phyloP scores from a whole-genome alignment of 1,140 invertebrate species.

The Drosophila lacertosa region DNA sequence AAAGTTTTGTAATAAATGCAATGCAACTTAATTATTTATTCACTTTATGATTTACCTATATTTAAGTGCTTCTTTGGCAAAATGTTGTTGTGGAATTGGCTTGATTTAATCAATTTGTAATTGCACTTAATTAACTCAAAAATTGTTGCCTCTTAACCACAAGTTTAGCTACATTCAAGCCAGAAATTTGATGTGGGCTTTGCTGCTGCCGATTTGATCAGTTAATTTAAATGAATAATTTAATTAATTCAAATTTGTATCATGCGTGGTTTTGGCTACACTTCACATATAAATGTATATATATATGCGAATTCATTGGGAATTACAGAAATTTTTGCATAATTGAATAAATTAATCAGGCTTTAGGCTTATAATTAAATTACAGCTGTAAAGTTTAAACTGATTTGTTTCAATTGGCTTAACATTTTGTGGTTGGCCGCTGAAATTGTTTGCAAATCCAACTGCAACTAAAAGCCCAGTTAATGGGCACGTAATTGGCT shows the following conservation, averaged over 20 bases:
- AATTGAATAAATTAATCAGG: constrained; percentile 38
- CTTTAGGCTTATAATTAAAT: constrained; percentile 32
- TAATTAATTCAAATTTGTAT: constrained; percentile 1
- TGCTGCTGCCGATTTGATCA: constrained; percentile 1
- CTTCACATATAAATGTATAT: too few species aligned
- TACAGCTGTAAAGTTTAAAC: constrained; percentile 23
- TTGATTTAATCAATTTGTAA: too few species aligned
- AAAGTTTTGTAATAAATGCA: too few species aligned
- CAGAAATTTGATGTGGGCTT: background rate
- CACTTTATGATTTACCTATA: too few species aligned
- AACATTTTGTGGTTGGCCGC: constrained; percentile 27
- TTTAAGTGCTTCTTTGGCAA: too few species aligned
- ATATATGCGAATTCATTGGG: constrained; percentile 5
- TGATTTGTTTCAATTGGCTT: constrained; percentile 27
- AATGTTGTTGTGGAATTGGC: too few species aligned
- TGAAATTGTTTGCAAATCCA: constrained; percentile 14
- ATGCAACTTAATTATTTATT: too few species aligned
- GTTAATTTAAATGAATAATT: constrained; percentile 1
- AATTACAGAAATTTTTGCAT: constrained; percentile 15
- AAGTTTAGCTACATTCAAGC: background rate
- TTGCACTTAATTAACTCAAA: too few species aligned
- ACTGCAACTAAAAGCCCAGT: constrained; percentile 13
- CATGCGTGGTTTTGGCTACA: background rate
- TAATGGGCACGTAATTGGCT: constrained; percentile 29
- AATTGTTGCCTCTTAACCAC: background rate